Conservation (phyloP, 1,140 invertebrate species). For the Nasonia giraulti region DNA sequence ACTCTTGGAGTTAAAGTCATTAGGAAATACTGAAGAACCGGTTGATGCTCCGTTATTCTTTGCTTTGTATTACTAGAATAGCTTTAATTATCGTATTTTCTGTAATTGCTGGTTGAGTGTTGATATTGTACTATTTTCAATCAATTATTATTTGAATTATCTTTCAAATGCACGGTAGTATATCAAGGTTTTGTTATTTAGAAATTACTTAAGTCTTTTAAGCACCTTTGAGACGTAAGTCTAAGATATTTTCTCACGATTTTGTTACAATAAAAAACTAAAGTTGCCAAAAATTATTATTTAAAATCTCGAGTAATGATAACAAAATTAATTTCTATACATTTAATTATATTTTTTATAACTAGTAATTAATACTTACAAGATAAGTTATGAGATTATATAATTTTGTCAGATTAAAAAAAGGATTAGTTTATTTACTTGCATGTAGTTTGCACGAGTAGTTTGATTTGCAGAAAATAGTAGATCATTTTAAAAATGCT, state of each 20-base stretch:
- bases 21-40: slow-evolving; percentile 19
- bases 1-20: not conserved
- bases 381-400: not conserved
- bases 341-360: not conserved
- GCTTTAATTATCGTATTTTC: slow-evolving; percentile 21
- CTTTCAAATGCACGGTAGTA: slow-evolving; percentile 44
- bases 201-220: not conserved
- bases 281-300: not conserved
- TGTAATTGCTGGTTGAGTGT: slow-evolving; percentile 13
- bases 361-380: not conserved
- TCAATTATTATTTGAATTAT: slow-evolving; percentile 40
- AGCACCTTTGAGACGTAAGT: not conserved
- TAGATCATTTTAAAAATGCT: slow-evolving; percentile 64
- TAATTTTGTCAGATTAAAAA: not conserved
- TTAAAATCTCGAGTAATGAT: not conserved
- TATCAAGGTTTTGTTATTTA: slow-evolving; percentile 27
- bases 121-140: not conserved
- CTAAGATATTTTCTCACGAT: not conserved
- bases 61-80: slow-evolving; percentile 28
- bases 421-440: slow-evolving; percentile 45
- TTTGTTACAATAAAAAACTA: not conserved
- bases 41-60: not conserved
- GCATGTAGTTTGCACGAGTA: slow-evolving; percentile 62
- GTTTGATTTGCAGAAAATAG: slow-evolving; percentile 56
- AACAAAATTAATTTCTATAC: not conserved